Evolutionary conservation across 2,113 vertebrate genomes (phyloP).

Genomic region (Caretta caretta): DNA sequence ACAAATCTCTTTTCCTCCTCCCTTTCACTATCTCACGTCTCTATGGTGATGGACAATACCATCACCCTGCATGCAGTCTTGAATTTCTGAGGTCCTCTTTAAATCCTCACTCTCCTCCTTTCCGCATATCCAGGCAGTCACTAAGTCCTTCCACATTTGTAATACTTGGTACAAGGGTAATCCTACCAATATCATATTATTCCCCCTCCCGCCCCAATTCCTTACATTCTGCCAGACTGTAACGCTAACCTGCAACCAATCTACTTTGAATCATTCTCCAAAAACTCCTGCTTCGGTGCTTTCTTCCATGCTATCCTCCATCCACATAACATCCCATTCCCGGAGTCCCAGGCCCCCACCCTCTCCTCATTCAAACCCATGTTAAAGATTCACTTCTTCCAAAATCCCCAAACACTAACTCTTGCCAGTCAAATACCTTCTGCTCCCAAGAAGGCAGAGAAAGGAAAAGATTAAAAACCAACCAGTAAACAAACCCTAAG

Average conservation of each 20-base stretch:
- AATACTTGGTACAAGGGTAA: background rate
- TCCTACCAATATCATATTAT: background rate
- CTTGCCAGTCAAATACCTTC: background rate
- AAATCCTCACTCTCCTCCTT: background rate
- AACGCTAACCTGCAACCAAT: background rate
- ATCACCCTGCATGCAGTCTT: background rate
- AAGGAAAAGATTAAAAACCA: background rate
- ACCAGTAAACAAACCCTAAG: background rate
- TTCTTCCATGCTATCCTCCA: background rate
- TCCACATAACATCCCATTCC: background rate
- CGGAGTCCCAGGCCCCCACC: fast-evolving
- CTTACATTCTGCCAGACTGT: background rate
- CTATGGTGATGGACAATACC: background rate
- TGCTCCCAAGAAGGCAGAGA: background rate
- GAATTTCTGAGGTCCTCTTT: background rate
- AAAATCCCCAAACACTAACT: background rate
- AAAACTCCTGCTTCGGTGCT: background rate
- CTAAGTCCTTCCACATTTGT: background rate
- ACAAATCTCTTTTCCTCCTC: background rate
- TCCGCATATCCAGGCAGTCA: background rate
- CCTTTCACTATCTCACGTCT: background rate
- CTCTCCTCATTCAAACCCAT: background rate
- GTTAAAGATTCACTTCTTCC: background rate
- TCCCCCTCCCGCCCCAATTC: background rate
- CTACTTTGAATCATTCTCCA: background rate